These are phyloP conservation scores for Ischnus inquisitorius DNA, from an alignment of 2,888 invertebrate genomes.

Conservation along the genomic window DNA sequence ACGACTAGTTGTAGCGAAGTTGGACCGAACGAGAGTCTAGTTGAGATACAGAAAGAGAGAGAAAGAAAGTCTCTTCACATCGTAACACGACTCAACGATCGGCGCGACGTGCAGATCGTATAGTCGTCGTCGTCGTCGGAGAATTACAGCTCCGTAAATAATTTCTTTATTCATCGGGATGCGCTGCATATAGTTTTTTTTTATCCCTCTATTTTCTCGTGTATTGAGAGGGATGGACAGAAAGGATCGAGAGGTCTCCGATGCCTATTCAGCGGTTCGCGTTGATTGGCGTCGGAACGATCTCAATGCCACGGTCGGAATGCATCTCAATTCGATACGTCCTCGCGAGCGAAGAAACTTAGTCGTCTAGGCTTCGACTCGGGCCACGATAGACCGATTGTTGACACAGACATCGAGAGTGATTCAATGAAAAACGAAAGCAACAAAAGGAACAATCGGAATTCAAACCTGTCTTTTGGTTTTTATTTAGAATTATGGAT, in stretches of 20 bases:
- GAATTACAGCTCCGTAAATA: constrained; percentile 61
- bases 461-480: background rate
- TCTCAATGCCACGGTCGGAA: constrained; percentile 61
- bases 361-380: constrained; percentile 20
- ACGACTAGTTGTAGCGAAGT: constrained; percentile 54
- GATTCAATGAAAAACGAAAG: background rate
- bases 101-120: constrained; percentile 54
- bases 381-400: constrained; percentile 36
- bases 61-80: constrained; percentile 39
- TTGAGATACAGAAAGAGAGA: background rate
- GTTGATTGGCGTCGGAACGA: constrained; percentile 63
- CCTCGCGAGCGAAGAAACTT: constrained; percentile 27
- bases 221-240: constrained; percentile 9
- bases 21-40: constrained; percentile 15
- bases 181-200: background rate
- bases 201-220: constrained; percentile 35
- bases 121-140: constrained; percentile 22
- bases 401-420: background rate
- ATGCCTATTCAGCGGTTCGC: constrained; percentile 55
- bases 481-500: background rate
- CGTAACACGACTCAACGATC: constrained; percentile 56
- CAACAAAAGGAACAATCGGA: background rate
- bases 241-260: background rate
- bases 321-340: constrained; percentile 64
- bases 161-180: constrained; percentile 62